Evolutionary conservation across 2,797 vertebrate genomes (phyloP).

Genomic region (Ptychadena robeensis): DNA sequence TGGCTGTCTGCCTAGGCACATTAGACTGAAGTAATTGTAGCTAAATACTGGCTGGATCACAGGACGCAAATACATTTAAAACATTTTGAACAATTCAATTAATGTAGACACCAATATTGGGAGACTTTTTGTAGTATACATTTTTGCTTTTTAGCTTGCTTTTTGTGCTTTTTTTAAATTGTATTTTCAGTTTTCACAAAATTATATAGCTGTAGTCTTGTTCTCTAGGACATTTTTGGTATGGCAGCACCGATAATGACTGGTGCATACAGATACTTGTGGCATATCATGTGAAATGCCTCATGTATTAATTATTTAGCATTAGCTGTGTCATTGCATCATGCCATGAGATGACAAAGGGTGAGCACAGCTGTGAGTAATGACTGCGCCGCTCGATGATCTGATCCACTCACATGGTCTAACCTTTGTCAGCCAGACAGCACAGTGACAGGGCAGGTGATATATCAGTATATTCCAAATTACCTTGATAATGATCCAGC

Average conservation of each 20-base stretch:
- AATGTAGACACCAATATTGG: no score
- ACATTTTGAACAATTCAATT: no score
- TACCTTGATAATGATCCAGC: background rate
- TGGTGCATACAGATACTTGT: background rate
- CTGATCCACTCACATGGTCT: background rate
- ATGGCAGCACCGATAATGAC: background rate
- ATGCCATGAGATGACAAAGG: background rate
- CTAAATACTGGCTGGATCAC: no score
- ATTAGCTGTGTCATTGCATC: background rate
- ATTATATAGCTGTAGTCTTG: background rate
- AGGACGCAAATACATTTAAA: no score
- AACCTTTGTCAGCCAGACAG: background rate
- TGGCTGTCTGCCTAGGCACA: no score
- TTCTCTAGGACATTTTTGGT: background rate
- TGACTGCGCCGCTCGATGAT: background rate
- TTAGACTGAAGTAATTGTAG: no score
- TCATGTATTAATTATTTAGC: conserved; percentile 24
- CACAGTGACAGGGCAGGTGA: background rate
- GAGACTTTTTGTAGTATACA: no score
- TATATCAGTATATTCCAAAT: background rate
- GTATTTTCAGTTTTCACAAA: no score
- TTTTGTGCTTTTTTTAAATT: no score
- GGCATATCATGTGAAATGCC: background rate
- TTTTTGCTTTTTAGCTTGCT: no score
- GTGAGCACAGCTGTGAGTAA: background rate